A percentile compares a stretch with the other conserved stretches of the same genome.
Evolutionary conservation across 64 coral and sea anemone species (phyloP).

Genomic region (Stichodactyla mertensii): DNA sequence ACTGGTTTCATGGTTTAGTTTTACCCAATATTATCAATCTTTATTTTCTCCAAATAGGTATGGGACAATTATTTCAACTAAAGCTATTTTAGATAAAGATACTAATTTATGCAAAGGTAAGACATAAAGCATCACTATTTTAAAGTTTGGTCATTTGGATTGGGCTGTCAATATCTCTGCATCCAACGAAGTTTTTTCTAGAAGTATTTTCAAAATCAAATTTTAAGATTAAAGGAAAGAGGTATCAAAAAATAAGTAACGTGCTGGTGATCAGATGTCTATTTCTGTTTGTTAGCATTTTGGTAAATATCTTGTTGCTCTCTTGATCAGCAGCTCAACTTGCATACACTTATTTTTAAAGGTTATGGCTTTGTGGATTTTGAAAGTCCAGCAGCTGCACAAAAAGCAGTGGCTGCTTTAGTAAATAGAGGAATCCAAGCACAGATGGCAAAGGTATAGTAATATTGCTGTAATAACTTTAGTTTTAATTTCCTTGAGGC

Average conservation of each 20-base stretch:
- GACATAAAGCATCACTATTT: neutral
- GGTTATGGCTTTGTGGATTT: conserved; percentile 99
- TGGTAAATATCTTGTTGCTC: too few relatives aligned
- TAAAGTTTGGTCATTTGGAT: too few relatives aligned
- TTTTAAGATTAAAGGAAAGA: too few relatives aligned
- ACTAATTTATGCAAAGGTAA: conserved; percentile 98
- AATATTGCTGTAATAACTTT: neutral
- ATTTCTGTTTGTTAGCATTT: too few relatives aligned
- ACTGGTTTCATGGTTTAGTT: neutral
- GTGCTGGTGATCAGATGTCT: too few relatives aligned
- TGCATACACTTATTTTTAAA: conserved; percentile 19
- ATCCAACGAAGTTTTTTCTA: too few relatives aligned
- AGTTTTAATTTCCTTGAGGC: neutral
- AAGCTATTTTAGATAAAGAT: conserved; percentile 98
- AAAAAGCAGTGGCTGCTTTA: conserved; percentile 83
- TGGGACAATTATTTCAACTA: conserved; percentile 99
- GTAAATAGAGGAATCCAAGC: conserved; percentile 88
- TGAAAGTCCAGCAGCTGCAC: conserved; percentile 79
- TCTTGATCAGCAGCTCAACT: too few relatives aligned
- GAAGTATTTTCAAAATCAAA: too few relatives aligned
- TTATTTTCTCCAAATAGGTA: conserved; percentile 51
- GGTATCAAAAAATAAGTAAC: too few relatives aligned
- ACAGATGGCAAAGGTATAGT: conserved; percentile 94
- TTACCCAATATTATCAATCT: neutral
- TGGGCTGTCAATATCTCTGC: too few relatives aligned